These are phyloP conservation scores for Sebastes taczanowskii DNA, from an alignment of 2,797 vertebrate species.

Conservation along the genomic window DNA sequence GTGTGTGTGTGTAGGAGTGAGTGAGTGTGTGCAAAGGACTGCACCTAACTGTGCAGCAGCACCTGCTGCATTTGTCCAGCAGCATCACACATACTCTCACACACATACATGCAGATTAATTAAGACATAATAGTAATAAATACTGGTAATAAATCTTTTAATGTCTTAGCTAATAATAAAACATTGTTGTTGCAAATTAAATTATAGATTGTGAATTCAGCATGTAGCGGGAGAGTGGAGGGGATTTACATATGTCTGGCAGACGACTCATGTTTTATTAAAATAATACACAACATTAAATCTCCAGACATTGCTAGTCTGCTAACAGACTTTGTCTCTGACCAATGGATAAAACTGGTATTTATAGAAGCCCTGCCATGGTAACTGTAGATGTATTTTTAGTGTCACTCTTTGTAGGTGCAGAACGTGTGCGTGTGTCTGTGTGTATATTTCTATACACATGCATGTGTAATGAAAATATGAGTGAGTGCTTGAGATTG, in stretches of 20 bases:
- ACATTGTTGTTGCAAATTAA: not conserved
- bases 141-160: not conserved
- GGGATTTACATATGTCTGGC: not conserved
- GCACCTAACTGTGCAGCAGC: constrained; percentile 10
- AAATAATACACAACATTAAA: not conserved
- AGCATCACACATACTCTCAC: not conserved
- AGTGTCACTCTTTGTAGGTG: constrained; percentile 68
- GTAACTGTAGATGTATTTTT: constrained; percentile 79
- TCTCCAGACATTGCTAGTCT: constrained; percentile 12
- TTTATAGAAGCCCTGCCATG: constrained; percentile 80
- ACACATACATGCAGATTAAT: not conserved
- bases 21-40: constrained; percentile 3
- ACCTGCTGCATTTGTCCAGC: constrained; percentile 9
- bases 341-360: constrained; percentile 45
- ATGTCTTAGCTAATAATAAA: not conserved
- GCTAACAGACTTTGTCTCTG: not conserved
- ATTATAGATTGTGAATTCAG: constrained; percentile 3
- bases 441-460: constrained; percentile 33
- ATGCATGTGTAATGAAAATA: constrained; percentile 29
- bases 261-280: not conserved
- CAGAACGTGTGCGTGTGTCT: not conserved
- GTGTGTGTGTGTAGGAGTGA: not conserved
- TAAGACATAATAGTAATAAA: not conserved
- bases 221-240: not conserved
- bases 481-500: not conserved